Conservation (phyloP, 2,113 vertebrate species). For the Platycercus adscitus region DNA sequence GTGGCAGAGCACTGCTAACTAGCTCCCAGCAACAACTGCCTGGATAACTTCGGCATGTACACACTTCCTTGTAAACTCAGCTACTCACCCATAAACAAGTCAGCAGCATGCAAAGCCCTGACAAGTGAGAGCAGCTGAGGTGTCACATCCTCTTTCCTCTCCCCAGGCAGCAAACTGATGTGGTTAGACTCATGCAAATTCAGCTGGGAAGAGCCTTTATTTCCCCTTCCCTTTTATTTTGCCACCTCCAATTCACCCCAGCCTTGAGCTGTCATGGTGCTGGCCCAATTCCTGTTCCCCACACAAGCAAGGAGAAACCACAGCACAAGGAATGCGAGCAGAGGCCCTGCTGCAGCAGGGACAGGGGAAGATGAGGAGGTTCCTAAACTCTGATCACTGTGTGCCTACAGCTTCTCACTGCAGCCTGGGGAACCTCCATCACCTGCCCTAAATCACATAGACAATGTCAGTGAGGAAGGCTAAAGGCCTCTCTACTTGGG, state of each 20-base stretch:
- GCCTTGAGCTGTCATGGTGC: not conserved
- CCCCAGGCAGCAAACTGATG: not conserved
- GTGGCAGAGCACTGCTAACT: not conserved
- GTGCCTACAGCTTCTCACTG: not conserved
- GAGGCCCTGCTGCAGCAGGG: not conserved
- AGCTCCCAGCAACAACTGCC: accelerated
- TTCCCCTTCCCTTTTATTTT: not conserved
- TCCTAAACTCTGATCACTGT: not conserved
- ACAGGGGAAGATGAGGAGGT: not conserved
- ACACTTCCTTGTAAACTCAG: not conserved
- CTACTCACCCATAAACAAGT: not conserved
- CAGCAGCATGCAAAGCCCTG: not conserved
- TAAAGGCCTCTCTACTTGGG: not conserved
- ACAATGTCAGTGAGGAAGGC: not conserved
- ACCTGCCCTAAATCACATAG: not conserved
- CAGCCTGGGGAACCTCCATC: not conserved
- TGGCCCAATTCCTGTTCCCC: not conserved
- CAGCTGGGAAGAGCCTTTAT: not conserved
- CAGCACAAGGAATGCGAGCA: not conserved
- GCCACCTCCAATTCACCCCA: not conserved
- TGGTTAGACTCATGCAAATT: not conserved
- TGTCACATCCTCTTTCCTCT: not conserved
- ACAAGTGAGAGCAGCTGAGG: not conserved
- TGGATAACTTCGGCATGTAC: not conserved
- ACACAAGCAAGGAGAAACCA: not conserved